A percentile compares a stretch with the other conserved stretches of the same genome.
Evolutionary conservation across 1,140 invertebrate genomes (phyloP).

Genomic region (Ladona fulva): DNA sequence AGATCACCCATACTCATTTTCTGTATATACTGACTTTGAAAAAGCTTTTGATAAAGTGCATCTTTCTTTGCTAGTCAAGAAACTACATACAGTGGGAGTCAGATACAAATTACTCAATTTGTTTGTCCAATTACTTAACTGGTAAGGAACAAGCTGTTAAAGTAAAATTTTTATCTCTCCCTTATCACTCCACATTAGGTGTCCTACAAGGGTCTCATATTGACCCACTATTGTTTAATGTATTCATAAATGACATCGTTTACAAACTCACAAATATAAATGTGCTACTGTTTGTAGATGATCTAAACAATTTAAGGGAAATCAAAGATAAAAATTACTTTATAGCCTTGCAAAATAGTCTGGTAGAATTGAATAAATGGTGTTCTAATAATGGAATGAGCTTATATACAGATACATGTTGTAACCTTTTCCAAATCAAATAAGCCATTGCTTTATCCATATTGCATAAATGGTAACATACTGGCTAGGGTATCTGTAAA

Average conservation of each 20-base stretch:
- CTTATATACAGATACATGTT: no score
- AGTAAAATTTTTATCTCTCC: background rate
- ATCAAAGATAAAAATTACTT: no score
- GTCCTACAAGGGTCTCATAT: background rate
- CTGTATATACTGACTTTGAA: constrained; percentile 15
- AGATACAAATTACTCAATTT: constrained; percentile 1
- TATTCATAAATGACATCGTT: background rate
- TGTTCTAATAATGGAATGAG: no score
- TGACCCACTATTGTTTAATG: background rate
- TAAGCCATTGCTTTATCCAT: no score
- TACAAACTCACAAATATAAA: background rate
- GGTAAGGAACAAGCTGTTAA: constrained; percentile 13
- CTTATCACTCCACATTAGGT: background rate
- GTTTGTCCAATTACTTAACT: background rate
- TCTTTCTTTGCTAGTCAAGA: background rate
- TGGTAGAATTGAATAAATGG: no score
- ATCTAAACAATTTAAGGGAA: background rate
- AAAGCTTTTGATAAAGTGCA: constrained; percentile 21
- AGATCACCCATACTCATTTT: no score
- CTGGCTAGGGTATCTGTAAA: no score
- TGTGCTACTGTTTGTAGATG: background rate
- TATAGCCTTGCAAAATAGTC: no score
- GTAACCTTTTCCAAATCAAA: no score
- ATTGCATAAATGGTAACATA: no score
- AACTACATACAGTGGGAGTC: constrained; percentile 13